Evolutionary conservation across 2,888 invertebrate genomes (phyloP), one percentile per base, ranked within the genome.

Genomic region (Sinohyriopsis cumingii): DNA sequence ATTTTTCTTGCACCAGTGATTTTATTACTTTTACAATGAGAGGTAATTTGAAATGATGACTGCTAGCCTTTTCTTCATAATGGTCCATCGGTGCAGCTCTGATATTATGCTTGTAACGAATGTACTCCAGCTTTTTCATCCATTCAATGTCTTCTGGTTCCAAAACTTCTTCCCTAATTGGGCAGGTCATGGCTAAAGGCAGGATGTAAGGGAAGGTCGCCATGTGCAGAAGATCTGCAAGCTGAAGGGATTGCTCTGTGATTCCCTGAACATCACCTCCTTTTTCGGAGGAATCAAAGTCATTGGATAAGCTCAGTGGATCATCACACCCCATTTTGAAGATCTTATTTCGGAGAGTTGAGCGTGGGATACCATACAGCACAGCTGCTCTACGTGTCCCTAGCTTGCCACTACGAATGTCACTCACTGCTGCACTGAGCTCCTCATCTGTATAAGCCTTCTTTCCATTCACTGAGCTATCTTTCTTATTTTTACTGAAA

Each of bases 321-420:
- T 82, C 79, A 45, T 78, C 84, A 25, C 78, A 75, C 54, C 90
- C 90, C 78, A 91, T 80, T 75, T 91, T 91, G 82, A 91, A 91
- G 56, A 92, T 96, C 91, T 99, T 99, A 92, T 98, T 99, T 76
- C 98, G 93, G 65, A 99, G 93, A 45, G 98, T 98, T 79, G 98
- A 97, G 79, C 98, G 93, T 12, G 98, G 98, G 89, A 98, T 97
- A 84, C 97, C 97, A 91, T 99, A 99, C 84, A 97, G 94, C 68
- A 96, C 96, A 67, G 98, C 96, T 15, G 98, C 98, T 72, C 98
- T 93, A 62, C 98, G 92, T 9, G 97, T 97, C 79, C 97, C 98
- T 82, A 98, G 92, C 87, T 96, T 95, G 24, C 97, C 97, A 81
- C 95, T 95, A 90, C 96, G 95, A 88, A 98, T 97, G 91, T 98